Conservation (phyloP, 2,888 invertebrate genomes). For the Noctua pronuba region DNA sequence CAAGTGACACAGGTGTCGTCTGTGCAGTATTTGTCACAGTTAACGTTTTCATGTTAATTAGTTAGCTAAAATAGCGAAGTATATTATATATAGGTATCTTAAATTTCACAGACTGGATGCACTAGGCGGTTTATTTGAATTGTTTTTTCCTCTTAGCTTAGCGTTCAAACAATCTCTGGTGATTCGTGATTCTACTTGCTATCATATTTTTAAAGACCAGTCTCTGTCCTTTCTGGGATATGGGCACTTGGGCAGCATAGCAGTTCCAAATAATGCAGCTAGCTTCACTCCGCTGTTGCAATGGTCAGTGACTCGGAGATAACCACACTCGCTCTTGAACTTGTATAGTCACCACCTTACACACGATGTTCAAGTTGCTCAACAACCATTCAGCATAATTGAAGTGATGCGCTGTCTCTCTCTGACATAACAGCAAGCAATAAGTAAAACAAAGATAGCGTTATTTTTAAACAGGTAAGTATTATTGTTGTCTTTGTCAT, state of each 20-base stretch:
- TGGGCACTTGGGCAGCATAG: background rate
- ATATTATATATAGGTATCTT: too few relatives aligned
- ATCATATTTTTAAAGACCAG: slow-evolving; percentile 1
- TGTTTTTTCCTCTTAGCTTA: background rate
- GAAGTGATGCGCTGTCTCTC: slow-evolving; percentile 40
- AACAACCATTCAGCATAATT: slow-evolving; percentile 18
- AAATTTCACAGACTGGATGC: background rate
- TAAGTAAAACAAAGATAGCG: slow-evolving; percentile 50
- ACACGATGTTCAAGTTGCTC: slow-evolving; percentile 46
- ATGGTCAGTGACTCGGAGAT: slow-evolving; percentile 65
- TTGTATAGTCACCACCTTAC: slow-evolving; percentile 18
- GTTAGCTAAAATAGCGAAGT: background rate
- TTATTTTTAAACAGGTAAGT: slow-evolving; percentile 25
- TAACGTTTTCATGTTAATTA: background rate
- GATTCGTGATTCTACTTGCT: too few relatives aligned
- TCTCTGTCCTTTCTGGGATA: background rate
- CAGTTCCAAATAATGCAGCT: slow-evolving; percentile 1
- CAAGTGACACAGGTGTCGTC: background rate
- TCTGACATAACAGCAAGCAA: slow-evolving; percentile 18
- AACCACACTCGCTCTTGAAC: slow-evolving; percentile 43
- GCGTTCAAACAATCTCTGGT: too few relatives aligned
- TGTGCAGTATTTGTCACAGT: background rate
- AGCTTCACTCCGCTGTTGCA: slow-evolving; percentile 49
- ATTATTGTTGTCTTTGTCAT: slow-evolving; percentile 51
- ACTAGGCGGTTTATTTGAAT: background rate